Percentiles rank a stretch among this genome's conserved stretches.
phyloP scores from a whole-genome alignment of 2,888 invertebrate genomes.

The Epinotia demarniana region DNA sequence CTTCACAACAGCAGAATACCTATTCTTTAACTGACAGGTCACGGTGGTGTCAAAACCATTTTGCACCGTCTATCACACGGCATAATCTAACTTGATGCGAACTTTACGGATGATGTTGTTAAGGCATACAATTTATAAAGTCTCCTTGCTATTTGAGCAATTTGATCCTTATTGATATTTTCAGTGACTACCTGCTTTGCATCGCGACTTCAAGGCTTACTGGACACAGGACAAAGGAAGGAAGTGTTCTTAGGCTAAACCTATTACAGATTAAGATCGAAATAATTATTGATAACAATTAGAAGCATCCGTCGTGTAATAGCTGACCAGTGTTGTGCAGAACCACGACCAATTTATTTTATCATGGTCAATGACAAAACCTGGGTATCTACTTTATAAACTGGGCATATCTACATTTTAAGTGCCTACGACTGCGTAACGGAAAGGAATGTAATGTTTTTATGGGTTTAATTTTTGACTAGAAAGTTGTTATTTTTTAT shows the following conservation, averaged over 20 bases:
- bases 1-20: not conserved
- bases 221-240: conserved; percentile 20
- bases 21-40: not conserved
- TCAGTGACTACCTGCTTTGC: not conserved
- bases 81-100: not conserved
- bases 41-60: not conserved
- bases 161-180: not conserved
- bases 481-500: too few relatives aligned
- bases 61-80: not conserved
- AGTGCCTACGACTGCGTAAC: too few relatives aligned
- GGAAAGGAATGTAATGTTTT: too few relatives aligned
- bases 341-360: not conserved
- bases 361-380: too few relatives aligned
- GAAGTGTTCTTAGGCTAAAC: not conserved
- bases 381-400: too few relatives aligned
- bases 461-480: too few relatives aligned
- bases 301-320: not conserved
- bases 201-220: not conserved
- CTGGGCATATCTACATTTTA: too few relatives aligned
- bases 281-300: conserved; percentile 9
- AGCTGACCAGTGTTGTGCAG: not conserved
- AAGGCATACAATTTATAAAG: not conserved
- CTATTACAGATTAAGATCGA: conserved; percentile 6
- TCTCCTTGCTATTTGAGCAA: not conserved
- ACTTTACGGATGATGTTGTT: not conserved